phyloP scores from a whole-genome alignment of 2,888 invertebrate genomes.

The Pollenia angustigena region DNA sequence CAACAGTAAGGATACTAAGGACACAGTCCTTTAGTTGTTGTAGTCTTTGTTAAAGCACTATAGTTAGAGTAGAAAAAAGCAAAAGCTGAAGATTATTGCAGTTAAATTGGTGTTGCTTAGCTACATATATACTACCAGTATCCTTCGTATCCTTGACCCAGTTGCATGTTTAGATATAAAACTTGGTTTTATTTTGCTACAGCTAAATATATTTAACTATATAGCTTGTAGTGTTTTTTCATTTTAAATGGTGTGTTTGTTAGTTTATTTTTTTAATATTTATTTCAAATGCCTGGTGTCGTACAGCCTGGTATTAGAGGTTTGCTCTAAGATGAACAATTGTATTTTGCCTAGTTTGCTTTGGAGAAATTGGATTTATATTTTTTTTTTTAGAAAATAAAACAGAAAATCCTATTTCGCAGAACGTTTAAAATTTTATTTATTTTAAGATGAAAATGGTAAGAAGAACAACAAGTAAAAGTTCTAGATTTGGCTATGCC shows the following conservation, averaged over 20 bases:
- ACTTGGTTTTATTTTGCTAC: slow-evolving; percentile 61
- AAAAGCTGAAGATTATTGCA: slow-evolving; percentile 57
- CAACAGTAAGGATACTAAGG: slow-evolving; percentile 37
- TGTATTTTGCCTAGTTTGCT: slow-evolving; percentile 60
- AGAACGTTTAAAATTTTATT: slow-evolving; percentile 70
- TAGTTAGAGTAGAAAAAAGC: slow-evolving; percentile 43
- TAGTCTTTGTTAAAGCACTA: slow-evolving; percentile 40
- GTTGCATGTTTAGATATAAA: slow-evolving; percentile 63
- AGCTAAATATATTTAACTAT: neutral
- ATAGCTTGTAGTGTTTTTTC: slow-evolving; percentile 41
- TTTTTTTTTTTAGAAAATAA: slow-evolving; percentile 59
- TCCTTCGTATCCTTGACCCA: slow-evolving; percentile 70
- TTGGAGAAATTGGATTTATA: slow-evolving; percentile 65
- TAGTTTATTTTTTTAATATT: slow-evolving; percentile 35
- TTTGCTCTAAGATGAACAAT: slow-evolving; percentile 49
- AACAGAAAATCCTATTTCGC: slow-evolving; percentile 67
- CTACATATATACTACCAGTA: slow-evolving; percentile 35
- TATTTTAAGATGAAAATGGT: slow-evolving; percentile 41
- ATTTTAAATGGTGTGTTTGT: slow-evolving; percentile 34
- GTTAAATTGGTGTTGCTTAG: slow-evolving; percentile 68
- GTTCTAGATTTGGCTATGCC: too few relatives aligned
- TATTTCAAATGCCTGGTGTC: slow-evolving; percentile 55
- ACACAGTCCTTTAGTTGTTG: neutral
- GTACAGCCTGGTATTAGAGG: slow-evolving; percentile 52
- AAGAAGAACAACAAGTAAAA: neutral